Evolutionary conservation across 2,888 invertebrate species (phyloP), one percentile per base, ranked within the genome.

Genomic region (Rhabditoides inermis): DNA sequence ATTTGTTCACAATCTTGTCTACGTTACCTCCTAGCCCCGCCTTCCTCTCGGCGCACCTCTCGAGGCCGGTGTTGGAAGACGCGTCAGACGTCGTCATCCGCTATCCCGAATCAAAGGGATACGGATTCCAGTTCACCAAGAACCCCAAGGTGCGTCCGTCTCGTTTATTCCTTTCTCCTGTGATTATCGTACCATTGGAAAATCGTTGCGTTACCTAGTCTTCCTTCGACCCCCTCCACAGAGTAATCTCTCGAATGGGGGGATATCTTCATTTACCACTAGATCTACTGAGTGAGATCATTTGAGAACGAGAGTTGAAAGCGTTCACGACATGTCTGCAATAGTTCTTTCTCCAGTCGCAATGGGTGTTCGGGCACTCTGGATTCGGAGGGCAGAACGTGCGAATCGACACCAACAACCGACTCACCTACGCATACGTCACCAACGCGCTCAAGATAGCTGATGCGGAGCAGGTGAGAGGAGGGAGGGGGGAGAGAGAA

Each of bases 351-450:
- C 45, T 61, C n/a, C 50, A 66, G 66, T 63, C 59, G 40, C 49
- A 65, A 51, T 68, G 68, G 66, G 51, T 65, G 20, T 68, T 66
- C 45, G 68, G 68, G 3, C 66, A 68, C 41, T 66, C 65, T 6
- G 68, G 68, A 15, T 63, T 59, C 39, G 68, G 68, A 1, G 68
- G 68, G 3, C 68, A 68, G 42, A 68, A 68, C 45, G 66, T 66
- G 18, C 49, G 64, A 41, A 53, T 68, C 6, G 66, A 68, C 45
- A 51, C 61, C 4, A 45, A 51, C 25, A 61, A 66, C 46, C 46
- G 48, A 23, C 54, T 68, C 6, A 53, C 66, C 15, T 56, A 59
- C 44, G 68, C 65, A 6, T 68, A 65, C 37, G 57, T 68, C 10
- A 56, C 63, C 6, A 68, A 68, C 36, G 68, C 61, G 28, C 53